Evolutionary conservation across 2,888 invertebrate species (phyloP).

Genomic region (Standfussiana lucernea): DNA sequence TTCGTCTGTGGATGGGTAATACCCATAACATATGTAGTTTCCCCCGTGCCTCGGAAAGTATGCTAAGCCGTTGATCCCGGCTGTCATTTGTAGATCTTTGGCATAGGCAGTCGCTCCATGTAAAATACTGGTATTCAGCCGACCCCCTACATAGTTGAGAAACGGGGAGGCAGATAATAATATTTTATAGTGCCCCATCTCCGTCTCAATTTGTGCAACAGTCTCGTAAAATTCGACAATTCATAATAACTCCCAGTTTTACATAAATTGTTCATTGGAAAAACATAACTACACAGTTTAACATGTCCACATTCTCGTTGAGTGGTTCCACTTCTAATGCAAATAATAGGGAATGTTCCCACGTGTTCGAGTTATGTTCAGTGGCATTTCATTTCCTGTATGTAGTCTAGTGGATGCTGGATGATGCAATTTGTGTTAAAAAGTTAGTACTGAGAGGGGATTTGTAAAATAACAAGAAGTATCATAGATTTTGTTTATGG

Average conservation of each 20-base stretch:
- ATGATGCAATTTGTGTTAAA: conserved; percentile 14
- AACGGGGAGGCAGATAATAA: too few species aligned
- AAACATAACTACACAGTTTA: conserved; percentile 1
- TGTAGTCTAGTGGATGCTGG: background rate
- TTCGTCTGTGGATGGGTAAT: background rate
- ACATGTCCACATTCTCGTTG: conserved; percentile 5
- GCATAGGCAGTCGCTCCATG: too few species aligned
- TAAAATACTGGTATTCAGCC: too few species aligned
- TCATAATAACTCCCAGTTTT: background rate
- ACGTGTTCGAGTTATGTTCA: conserved; percentile 23
- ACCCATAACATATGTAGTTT: too few species aligned
- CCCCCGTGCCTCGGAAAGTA: too few species aligned
- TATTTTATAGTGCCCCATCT: too few species aligned
- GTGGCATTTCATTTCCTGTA: conserved; percentile 35
- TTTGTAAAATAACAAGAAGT: background rate
- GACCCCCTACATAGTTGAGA: too few species aligned
- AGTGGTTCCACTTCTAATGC: conserved; percentile 23
- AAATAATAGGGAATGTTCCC: conserved; percentile 18
- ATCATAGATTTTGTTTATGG: background rate
- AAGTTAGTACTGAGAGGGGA: conserved; percentile 4
- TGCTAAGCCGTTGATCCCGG: too few species aligned
- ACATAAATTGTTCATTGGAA: background rate
- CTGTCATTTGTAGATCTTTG: too few species aligned
- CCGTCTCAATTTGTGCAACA: background rate
- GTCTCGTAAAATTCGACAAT: too few species aligned